Percentiles rank a stretch among this genome's conserved stretches.
These are phyloP conservation scores for Aythya baeri DNA, from an alignment of 2,113 vertebrate species.

Conservation along the genomic window DNA sequence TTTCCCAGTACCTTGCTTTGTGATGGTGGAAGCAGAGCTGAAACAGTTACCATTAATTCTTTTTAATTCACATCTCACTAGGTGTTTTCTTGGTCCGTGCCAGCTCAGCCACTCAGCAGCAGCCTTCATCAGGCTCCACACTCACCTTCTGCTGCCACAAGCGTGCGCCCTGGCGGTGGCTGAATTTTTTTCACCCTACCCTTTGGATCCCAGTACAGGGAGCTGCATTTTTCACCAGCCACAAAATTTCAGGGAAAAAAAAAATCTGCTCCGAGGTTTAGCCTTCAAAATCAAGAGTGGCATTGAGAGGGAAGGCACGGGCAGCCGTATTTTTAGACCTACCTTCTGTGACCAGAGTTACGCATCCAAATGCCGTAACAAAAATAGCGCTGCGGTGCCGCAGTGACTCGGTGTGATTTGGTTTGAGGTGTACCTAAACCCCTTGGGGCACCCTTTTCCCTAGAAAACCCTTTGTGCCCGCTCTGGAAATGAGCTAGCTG, in stretches of 20 bases:
- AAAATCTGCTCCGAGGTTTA: neutral
- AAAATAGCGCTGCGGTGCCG: neutral
- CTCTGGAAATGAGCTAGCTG: neutral
- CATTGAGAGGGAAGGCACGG: neutral
- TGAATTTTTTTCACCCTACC: neutral
- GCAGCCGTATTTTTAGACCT: neutral
- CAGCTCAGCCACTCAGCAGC: neutral
- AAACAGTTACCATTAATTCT: fast-evolving
- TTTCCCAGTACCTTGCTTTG: neutral
- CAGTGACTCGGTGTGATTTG: neutral
- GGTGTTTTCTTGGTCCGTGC: neutral
- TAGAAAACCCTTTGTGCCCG: neutral
- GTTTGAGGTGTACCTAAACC: neutral
- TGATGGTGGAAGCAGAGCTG: neutral
- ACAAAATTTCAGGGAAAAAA: neutral
- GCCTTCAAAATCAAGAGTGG: neutral
- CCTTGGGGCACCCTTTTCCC: neutral
- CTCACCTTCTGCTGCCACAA: neutral
- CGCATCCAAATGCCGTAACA: neutral
- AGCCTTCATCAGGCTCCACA: neutral
- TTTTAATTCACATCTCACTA: fast-evolving
- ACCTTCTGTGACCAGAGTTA: neutral
- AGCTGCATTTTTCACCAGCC: fast-evolving
- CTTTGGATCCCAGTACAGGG: neutral
- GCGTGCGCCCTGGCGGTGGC: neutral